phyloP scores from a whole-genome alignment of 2,888 invertebrate genomes.

The Tortricodes alternella region DNA sequence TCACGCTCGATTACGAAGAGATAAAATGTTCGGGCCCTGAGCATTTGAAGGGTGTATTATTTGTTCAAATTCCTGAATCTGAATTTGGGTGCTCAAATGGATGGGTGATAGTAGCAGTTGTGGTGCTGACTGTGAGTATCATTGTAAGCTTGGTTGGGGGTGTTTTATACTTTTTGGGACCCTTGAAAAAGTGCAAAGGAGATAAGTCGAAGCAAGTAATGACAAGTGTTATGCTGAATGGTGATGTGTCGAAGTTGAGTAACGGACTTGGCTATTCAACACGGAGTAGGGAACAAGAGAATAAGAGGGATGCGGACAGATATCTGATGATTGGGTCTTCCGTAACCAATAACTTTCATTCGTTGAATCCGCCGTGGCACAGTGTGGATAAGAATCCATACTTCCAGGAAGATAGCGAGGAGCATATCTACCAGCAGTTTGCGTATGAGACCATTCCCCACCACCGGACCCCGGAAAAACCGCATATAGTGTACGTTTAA shows the following conservation, averaged over 20 bases:
- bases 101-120: constrained; percentile 82
- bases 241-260: constrained; percentile 77
- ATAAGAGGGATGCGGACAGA: constrained; percentile 75
- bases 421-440: constrained; percentile 80
- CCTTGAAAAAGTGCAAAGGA: constrained; percentile 78
- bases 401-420: constrained; percentile 75
- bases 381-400: constrained; percentile 78
- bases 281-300: constrained; percentile 73
- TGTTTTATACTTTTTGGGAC: constrained; percentile 77
- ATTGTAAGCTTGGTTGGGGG: constrained; percentile 78
- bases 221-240: constrained; percentile 79
- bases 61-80: constrained; percentile 84
- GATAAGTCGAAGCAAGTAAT: constrained; percentile 80
- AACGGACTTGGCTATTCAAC: constrained; percentile 78
- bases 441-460: constrained; percentile 80
- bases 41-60: constrained; percentile 75
- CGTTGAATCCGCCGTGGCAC: constrained; percentile 78
- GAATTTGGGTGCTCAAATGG: constrained; percentile 85
- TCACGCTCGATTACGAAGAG: constrained; percentile 81
- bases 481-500: constrained; percentile 84
- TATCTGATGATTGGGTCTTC: constrained; percentile 80
- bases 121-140: constrained; percentile 79
- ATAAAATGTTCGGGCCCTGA: constrained; percentile 84
- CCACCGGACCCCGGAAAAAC: constrained; percentile 80
- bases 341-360: constrained; percentile 78